Evolutionary conservation across 2,113 vertebrate species (phyloP).

Genomic region (Brevimyrus niger): DNA sequence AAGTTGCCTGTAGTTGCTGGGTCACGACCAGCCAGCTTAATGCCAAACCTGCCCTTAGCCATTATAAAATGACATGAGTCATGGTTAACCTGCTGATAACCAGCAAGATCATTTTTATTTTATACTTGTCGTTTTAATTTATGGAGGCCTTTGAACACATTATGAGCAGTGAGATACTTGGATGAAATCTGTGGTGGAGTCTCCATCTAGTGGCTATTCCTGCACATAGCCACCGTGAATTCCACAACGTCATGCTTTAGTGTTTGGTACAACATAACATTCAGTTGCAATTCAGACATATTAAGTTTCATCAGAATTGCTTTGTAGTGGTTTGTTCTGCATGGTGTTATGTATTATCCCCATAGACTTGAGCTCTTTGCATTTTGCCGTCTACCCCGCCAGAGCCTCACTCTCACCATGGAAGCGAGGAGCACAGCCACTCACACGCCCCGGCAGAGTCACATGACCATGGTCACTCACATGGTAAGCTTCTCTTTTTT

Average conservation of each 20-base stretch:
- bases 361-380: not conserved
- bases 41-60: not conserved
- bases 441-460: slow-evolving; percentile 36
- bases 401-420: slow-evolving; percentile 74
- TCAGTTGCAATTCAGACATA: not conserved
- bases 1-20: not conserved
- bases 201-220: not conserved
- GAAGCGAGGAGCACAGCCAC: slow-evolving; percentile 41
- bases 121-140: not conserved
- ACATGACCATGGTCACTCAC: slow-evolving; percentile 60
- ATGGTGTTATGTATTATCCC: not conserved
- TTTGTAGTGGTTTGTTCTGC: not conserved
- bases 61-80: not conserved
- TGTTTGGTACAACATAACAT: not conserved
- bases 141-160: not conserved
- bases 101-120: not conserved
- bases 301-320: not conserved
- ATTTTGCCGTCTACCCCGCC: not conserved
- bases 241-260: not conserved
- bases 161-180: not conserved
- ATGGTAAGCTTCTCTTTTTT: slow-evolving; percentile 40
- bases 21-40: not conserved
- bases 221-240: not conserved
- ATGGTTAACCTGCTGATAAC: not conserved
- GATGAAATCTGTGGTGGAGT: not conserved